Base-by-base conservation (phyloP, 2,888 invertebrate genomes). In the Mechanitis mazaeus region DNA sequence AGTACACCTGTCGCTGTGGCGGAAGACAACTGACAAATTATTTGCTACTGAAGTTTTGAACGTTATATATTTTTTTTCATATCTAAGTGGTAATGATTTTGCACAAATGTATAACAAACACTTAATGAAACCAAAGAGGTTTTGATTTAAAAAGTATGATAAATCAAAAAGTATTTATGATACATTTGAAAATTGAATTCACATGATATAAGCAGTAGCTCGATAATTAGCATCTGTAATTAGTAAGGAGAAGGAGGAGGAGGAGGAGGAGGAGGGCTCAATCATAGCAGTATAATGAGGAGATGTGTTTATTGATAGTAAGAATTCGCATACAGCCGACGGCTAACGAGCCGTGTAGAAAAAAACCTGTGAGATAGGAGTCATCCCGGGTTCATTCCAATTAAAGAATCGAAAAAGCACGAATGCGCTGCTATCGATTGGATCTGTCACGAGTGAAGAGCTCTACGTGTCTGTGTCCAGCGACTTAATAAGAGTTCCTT, bases 321-420 rank as follows among this genome's bases (percentile, higher is more conserved):
- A 50, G 31, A 50, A 50, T 50, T 50, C 75, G 70, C 72, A 71
- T 72, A 77, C 72, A 74, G 71, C 69, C 74, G 72, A 69, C 31
- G 61, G 65, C 73, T 81, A 83, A 84, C 78, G 81, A 83, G 77
- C 74, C 76, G 60, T 73, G 76, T 76, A 61, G 54, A 62, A 60
- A 61, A 63, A 57, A 54, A 61, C 57, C 50, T 50, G 46, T 63
- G 59, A 69, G 65, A 63, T 63, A 55, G 62, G 38, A 57, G 55
- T 60, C 60, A 66, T 64, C 63, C 59, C 73, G 74, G 74, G 76
- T 72, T 75, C 75, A 75, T 77, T 81, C 86, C 87, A 87, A 87
- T 87, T 87, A 87, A 78, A 72, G 80, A 74, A 76, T 77, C 75
- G 77, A 74, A 76, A 74, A 76, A 78, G 75, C 84, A 84, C 85